These are phyloP conservation scores for Drosophila limbata DNA, from an alignment of 2,888 invertebrate genomes.

Conservation along the genomic window DNA sequence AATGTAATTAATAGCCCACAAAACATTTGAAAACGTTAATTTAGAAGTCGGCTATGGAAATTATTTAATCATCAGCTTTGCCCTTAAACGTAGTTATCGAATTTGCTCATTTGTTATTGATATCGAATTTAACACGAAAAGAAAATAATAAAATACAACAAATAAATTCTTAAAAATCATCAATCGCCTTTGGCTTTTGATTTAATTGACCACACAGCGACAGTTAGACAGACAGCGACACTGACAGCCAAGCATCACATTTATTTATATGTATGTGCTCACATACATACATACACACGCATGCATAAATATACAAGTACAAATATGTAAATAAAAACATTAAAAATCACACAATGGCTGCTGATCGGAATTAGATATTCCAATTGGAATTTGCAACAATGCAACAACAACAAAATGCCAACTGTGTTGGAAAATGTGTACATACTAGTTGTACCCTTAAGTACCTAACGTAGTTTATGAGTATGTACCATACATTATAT, in stretches of 20 bases:
- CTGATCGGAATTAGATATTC: constrained; percentile 50
- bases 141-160: constrained; percentile 36
- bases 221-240: constrained; percentile 16
- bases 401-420: constrained; percentile 22
- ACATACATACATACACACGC: constrained; percentile 9
- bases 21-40: constrained; percentile 59
- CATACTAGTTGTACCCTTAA: constrained; percentile 48
- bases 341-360: constrained; percentile 36
- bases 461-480: constrained; percentile 33
- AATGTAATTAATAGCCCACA: constrained; percentile 73
- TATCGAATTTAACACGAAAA: constrained; percentile 60
- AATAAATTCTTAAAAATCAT: constrained; percentile 46
- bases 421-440: constrained; percentile 52
- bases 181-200: constrained; percentile 62
- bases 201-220: constrained; percentile 69
- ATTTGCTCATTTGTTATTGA: constrained; percentile 41
- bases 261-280: constrained; percentile 54
- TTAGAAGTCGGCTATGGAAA: constrained; percentile 16
- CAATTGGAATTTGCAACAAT: constrained; percentile 56
- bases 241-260: constrained; percentile 53
- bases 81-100: constrained; percentile 9
- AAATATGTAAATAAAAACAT: constrained; percentile 75
- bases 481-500: constrained; percentile 11
- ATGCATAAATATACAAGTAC: constrained; percentile 20
- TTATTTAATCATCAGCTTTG: constrained; percentile 14